Base-by-base conservation (phyloP, 2,797 vertebrate genomes). In the Lagocephalus sceleratus region DNA sequence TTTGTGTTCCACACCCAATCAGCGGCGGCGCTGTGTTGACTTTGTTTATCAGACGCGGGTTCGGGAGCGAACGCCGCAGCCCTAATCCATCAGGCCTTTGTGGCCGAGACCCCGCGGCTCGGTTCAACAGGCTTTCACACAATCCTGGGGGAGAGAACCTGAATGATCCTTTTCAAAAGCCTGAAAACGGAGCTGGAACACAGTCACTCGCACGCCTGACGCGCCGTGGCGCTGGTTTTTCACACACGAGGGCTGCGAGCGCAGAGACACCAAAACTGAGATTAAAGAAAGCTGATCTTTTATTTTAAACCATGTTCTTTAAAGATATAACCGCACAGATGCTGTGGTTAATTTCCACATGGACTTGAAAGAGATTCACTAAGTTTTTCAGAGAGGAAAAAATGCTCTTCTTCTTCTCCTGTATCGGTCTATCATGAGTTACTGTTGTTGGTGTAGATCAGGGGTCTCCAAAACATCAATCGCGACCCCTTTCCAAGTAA, bases 81-180 rank as follows among this genome's bases (percentile, higher is more conserved):
- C 61, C 70, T 88, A 88, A 90, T 90, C 89, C 85, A 83, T 87
- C 82, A 82, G 82, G 73, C 70, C 81, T 88, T 89, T 91, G 87
- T 90, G 82, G 79, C 62, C 20, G 12, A 8, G 32, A 73, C 73
- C 59, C 68, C 57, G 11, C 38, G 48, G 71, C 83, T 83, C 79
- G 75, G 71, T 79, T 74, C 79, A 74, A 81, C 72, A 60, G 73
- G 80, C 76, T 78, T 78, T 20, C 41, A 23, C 83, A 82, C 69
- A 83, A 80, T 83, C 78, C 60, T 22, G 65, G 9, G 51, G 57
- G 78, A 80, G 69, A 71, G 60, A 61, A n/a, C 66, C 75, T 60
- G 67, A 85, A 81, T 82, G 74, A 81, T 83, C 70, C 73, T 39
- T 83, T 82, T 79, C 64, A 79, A 85, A 83, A 81, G 73, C 69